Conservation (phyloP, 2,888 invertebrate genomes). For the Spicauda simplicius region DNA sequence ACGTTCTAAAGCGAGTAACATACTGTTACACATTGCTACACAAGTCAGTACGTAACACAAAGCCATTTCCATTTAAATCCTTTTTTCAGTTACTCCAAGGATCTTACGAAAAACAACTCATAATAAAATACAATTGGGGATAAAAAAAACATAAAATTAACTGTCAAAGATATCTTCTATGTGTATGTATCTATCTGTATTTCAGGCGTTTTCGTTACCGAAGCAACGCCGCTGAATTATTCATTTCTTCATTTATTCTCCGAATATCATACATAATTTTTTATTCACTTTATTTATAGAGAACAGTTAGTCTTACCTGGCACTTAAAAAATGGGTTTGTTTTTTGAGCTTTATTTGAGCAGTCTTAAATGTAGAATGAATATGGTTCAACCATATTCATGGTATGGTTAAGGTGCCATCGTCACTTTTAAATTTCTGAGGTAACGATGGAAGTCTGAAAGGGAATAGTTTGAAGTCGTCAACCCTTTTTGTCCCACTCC, state of each 20-base stretch:
- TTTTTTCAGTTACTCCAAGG: background rate
- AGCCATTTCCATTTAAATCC: background rate
- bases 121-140: constrained; percentile 19
- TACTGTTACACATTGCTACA: too few relatives aligned
- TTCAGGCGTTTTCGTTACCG: constrained; percentile 4
- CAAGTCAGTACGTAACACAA: background rate
- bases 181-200: background rate
- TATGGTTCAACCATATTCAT: too few relatives aligned
- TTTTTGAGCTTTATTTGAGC: too few relatives aligned
- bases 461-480: too few relatives aligned
- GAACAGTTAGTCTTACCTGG: background rate
- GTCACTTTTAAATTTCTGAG: too few relatives aligned
- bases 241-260: constrained; percentile 32
- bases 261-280: constrained; percentile 33
- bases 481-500: too few relatives aligned
- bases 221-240: constrained; percentile 23
- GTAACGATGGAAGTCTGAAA: too few relatives aligned
- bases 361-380: too few relatives aligned
- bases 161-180: constrained; percentile 22
- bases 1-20: too few relatives aligned
- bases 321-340: background rate
- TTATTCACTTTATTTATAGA: constrained; percentile 12
- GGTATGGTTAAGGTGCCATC: too few relatives aligned
- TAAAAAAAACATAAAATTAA: constrained; percentile 25
- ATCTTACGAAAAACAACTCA: constrained; percentile 4